These are phyloP conservation scores for Acholoe squamosa DNA, from an alignment of 2,888 invertebrate genomes.

Conservation along the genomic window DNA sequence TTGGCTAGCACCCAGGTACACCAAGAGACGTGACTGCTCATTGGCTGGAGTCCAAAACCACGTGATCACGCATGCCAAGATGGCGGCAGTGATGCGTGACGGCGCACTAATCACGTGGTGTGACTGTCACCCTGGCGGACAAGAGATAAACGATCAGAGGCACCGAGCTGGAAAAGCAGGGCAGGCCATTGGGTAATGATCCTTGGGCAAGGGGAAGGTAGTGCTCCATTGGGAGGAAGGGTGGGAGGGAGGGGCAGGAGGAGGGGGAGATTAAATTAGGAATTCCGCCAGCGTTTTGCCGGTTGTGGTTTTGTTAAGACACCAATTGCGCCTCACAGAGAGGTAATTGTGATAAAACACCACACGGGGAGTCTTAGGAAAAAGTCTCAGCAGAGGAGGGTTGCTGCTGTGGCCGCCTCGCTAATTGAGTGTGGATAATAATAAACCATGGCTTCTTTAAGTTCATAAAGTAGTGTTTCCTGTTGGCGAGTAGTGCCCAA, in stretches of 20 bases:
- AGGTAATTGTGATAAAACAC: conserved; percentile 18
- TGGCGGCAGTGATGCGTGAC: not conserved
- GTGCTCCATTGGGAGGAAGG: not conserved
- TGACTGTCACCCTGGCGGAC: conserved; percentile 22
- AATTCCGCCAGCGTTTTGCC: conserved; percentile 5
- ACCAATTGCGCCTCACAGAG: not conserved
- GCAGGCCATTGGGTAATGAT: not conserved
- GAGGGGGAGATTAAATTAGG: conserved; percentile 11
- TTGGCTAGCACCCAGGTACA: conserved; percentile 10
- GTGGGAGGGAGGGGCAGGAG: not conserved
- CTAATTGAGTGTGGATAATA: conserved; percentile 21
- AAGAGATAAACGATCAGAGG: not conserved
- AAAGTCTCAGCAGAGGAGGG: not conserved
- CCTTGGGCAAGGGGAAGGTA: not conserved
- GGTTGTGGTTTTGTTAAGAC: conserved; percentile 13
- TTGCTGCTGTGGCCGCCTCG: not conserved
- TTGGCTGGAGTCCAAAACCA: not conserved
- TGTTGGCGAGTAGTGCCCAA: no score
- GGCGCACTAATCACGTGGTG: not conserved
- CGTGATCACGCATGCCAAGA: not conserved
- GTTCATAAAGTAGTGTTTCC: no score
- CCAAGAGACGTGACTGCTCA: conserved; percentile 11
- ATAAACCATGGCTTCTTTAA: not conserved
- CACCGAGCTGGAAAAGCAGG: not conserved
- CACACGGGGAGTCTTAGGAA: not conserved